phyloP scores from a whole-genome alignment of 2,797 vertebrate species.

The Podarcis lilfordi region DNA sequence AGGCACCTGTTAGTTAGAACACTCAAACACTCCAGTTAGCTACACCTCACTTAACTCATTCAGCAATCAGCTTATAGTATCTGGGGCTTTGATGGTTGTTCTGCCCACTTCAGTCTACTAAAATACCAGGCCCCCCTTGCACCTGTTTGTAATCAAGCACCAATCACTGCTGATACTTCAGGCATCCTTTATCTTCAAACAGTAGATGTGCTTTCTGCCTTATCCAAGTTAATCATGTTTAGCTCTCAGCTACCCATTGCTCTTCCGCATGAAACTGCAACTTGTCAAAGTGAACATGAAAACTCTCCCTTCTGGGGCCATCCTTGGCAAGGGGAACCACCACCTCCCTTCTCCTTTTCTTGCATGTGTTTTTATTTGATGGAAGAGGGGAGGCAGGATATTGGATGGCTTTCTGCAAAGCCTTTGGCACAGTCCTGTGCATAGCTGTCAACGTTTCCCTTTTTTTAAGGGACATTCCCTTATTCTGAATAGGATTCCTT shows the following conservation, averaged over 20 bases:
- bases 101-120: slow-evolving; percentile 28
- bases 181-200: slow-evolving; percentile 7
- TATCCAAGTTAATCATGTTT: not conserved
- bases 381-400: no score
- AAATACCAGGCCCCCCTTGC: slow-evolving; percentile 9
- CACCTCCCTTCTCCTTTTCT: fast-evolving
- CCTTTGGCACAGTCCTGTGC: no score
- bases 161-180: not conserved
- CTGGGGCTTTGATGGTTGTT: slow-evolving; percentile 10
- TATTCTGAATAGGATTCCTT: no score
- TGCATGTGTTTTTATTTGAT: fast-evolving
- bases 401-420: no score
- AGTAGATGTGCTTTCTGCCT: not conserved
- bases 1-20: not conserved
- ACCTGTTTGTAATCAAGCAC: not conserved
- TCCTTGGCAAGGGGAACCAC: not conserved
- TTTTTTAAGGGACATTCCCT: no score
- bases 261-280: not conserved
- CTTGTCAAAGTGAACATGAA: not conserved
- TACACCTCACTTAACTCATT: not conserved
- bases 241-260: not conserved
- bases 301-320: not conserved
- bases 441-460: no score
- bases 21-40: not conserved
- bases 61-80: slow-evolving; percentile 7